Evolutionary conservation across 2,888 invertebrate species (phyloP).

Genomic region (Acleris laterana): DNA sequence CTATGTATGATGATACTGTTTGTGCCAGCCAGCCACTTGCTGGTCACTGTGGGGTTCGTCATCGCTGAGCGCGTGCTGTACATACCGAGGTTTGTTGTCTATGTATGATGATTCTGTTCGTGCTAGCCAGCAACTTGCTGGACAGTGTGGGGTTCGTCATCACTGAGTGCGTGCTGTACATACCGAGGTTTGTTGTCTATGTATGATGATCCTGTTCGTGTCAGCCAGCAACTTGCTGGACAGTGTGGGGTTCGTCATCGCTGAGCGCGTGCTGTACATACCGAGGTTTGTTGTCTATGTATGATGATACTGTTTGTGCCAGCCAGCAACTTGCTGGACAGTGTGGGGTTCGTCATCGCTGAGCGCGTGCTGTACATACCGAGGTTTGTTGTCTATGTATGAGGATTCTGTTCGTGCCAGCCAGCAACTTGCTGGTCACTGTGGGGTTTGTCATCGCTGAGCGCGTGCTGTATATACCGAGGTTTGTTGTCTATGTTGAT

Average conservation of each 20-base stretch:
- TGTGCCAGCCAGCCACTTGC: constrained; percentile 92
- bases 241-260: constrained; percentile 93
- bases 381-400: constrained; percentile 77
- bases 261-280: constrained; percentile 94
- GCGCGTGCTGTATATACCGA: constrained; percentile 94
- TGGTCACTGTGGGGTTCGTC: constrained; percentile 92
- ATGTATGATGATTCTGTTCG: background rate
- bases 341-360: constrained; percentile 93
- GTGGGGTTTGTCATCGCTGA: constrained; percentile 95
- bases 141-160: too few species aligned
- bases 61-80: constrained; percentile 95
- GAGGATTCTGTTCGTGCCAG: constrained; percentile 55
- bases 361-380: constrained; percentile 95
- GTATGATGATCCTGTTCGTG: constrained; percentile 90
- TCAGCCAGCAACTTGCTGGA: constrained; percentile 93
- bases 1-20: constrained; percentile 89
- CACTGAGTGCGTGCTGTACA: too few species aligned
- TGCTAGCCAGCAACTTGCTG: background rate
- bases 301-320: constrained; percentile 93
- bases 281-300: constrained; percentile 85
- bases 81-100: constrained; percentile 88
- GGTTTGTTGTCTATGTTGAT: constrained; percentile 84
- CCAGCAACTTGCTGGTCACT: constrained; percentile 91
- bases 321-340: constrained; percentile 92
- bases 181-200: constrained; percentile 4